Base-by-base conservation (phyloP, 2,797 vertebrate species). In the Girardinus metallicus region DNA sequence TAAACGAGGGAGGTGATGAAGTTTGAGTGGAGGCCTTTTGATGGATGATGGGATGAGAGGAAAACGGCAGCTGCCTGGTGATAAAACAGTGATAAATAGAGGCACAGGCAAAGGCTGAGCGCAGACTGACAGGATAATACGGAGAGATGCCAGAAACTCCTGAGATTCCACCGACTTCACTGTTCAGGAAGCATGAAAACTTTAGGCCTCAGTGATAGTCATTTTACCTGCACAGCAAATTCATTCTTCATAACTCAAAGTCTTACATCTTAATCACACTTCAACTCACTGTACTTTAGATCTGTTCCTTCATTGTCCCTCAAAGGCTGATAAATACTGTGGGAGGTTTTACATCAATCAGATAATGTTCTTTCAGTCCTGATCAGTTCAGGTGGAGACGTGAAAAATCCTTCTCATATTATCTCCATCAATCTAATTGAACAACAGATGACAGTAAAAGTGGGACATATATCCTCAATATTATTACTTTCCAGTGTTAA, bases 81-180 rank as follows among this genome's bases (percentile, higher is more conserved):
- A 91, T 89, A 84, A 86, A 83, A 78, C 73, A 12, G 77, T 85
- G 88, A 93, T 76, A 84, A 78, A 92, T 80, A 64, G 83, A 84
- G 53, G 62, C 41, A 47, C 55, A 73, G 85, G 77, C 79, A 70
- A 83, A 87, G 82, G 78, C 79, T 77, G 81, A 78, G 72, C 70
- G 73, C 78, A 74, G 83, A 72, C 75, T 49, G 82, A 71, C 76
- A 26, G 55, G 55, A 57, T 13, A 15, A 57, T 13, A 29, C 11
- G 1, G 55, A 13, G 55, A n/a, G 78, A 55, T 36, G n/a, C 60
- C 51, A 43, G 34, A 77, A 23, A 21, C 74, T 2, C 15, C 10
- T 23, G 21, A 43, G 2, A 60, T 41, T n/a, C 1, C 18, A 10
- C 64, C 18, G 23, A 29, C 23, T 66, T 49, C 46, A 44, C 13